These are phyloP conservation scores for Sebastes ruberrimus DNA, from an alignment of 2,797 vertebrate species.

Conservation along the genomic window DNA sequence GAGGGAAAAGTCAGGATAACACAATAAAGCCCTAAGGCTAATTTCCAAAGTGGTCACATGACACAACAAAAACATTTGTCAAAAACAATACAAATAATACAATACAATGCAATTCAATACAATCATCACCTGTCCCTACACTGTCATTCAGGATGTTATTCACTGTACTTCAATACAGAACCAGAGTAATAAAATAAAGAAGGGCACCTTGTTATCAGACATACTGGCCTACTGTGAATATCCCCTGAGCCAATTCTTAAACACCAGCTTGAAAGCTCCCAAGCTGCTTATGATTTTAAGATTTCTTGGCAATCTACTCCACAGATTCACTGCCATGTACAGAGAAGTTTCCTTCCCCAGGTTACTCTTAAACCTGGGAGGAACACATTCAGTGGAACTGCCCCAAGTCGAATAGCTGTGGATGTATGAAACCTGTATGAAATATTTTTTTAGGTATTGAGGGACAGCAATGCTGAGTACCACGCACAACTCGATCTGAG, in stretches of 20 bases:
- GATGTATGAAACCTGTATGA: not conserved
- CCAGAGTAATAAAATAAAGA: not conserved
- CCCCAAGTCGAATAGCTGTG: no score
- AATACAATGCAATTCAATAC: not conserved
- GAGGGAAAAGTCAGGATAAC: no score
- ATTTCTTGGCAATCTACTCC: not conserved
- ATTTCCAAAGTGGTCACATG: no score
- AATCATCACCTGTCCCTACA: not conserved
- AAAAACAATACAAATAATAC: no score
- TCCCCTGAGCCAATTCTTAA: not conserved
- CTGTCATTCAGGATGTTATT: not conserved
- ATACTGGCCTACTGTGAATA: not conserved
- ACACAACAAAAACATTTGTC: no score
- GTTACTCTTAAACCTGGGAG: not conserved
- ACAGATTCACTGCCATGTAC: not conserved
- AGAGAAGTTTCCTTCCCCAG: not conserved
- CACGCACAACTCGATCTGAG: no score
- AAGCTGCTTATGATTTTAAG: not conserved
- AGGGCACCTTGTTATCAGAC: not conserved
- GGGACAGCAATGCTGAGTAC: not conserved
- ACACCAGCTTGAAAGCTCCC: not conserved
- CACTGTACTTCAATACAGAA: not conserved
- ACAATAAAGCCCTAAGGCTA: no score
- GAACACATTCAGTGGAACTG: not conserved
- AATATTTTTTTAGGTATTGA: not conserved